A percentile compares a stretch with the other conserved stretches of the same genome.
Evolutionary conservation across 1,140 invertebrate genomes (phyloP).

Genomic region (Rhyacophila brunnea): DNA sequence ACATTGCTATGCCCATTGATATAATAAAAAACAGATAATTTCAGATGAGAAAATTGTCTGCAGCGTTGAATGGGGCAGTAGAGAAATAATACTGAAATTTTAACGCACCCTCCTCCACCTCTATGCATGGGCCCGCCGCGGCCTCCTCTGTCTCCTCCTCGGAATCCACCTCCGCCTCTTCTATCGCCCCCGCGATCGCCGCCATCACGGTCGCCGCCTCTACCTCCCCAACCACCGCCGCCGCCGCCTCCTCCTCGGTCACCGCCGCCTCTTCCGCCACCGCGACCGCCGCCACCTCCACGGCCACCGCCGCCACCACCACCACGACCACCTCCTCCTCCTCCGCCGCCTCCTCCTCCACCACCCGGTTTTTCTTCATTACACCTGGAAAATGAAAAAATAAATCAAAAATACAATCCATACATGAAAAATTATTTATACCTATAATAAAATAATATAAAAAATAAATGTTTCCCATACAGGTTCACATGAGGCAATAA

Average conservation of each 20-base stretch:
- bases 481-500: conserved; percentile 23
- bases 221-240: conserved; percentile 44
- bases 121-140: conserved; percentile 57
- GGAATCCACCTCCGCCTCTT: conserved; percentile 45
- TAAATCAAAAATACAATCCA: too few relatives aligned
- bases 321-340: conserved; percentile 43
- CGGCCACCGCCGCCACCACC: conserved; percentile 37
- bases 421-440: too few relatives aligned
- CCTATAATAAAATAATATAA: too few relatives aligned
- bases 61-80: conserved; percentile 16
- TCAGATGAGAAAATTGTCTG: conserved; percentile 10
- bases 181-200: conserved; percentile 47
- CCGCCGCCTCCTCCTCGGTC: conserved; percentile 40
- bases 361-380: conserved; percentile 70
- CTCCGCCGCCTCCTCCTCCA: conserved; percentile 41
- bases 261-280: conserved; percentile 47
- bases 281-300: conserved; percentile 38
- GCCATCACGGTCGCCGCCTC: conserved; percentile 44
- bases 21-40: conserved; percentile 25
- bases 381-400: conserved; percentile 48
- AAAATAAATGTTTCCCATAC: conserved; percentile 18
- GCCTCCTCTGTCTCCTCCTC: conserved; percentile 46
- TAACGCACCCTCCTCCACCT: conserved; percentile 57
- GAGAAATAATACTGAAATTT: conserved; percentile 2
- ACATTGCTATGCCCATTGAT: conserved; percentile 35